Conservation (phyloP, 2,888 invertebrate genomes). For the Drosophila cognata region DNA sequence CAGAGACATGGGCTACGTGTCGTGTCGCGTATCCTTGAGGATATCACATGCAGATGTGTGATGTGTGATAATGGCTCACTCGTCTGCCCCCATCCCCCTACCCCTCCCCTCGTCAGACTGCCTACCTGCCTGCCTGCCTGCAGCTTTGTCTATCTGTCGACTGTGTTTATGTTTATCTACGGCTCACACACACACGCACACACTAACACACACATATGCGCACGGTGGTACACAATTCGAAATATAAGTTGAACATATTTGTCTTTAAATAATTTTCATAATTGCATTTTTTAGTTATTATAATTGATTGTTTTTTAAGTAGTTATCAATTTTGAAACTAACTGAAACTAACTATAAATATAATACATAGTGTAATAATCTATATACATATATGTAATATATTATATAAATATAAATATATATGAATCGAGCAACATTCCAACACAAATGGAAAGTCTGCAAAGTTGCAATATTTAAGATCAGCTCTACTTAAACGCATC, state of each 20-base stretch:
- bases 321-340: background rate
- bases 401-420: too few species aligned
- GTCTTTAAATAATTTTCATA: background rate
- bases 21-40: constrained; percentile 82
- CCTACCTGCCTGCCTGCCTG: constrained; percentile 15
- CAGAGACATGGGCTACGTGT: constrained; percentile 78
- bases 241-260: background rate
- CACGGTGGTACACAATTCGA: constrained; percentile 36
- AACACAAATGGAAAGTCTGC: too few species aligned
- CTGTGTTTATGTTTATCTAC: constrained; percentile 56
- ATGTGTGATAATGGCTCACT: constrained; percentile 82
- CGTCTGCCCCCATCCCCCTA: constrained; percentile 25
- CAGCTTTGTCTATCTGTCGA: constrained; percentile 28
- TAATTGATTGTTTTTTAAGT: background rate
- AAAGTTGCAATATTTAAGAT: too few species aligned
- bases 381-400: background rate
- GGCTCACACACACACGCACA: constrained; percentile 22
- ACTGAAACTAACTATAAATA: background rate
- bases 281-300: background rate
- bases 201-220: constrained; percentile 4
- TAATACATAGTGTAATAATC: background rate
- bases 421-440: too few species aligned
- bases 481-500: too few species aligned
- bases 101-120: constrained; percentile 5
- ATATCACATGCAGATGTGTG: constrained; percentile 81